Percentiles rank a stretch among this genome's conserved stretches.
These are phyloP conservation scores for Saimiri boliviensis DNA, from an alignment of 2,113 vertebrate genomes.

Conservation along the genomic window DNA sequence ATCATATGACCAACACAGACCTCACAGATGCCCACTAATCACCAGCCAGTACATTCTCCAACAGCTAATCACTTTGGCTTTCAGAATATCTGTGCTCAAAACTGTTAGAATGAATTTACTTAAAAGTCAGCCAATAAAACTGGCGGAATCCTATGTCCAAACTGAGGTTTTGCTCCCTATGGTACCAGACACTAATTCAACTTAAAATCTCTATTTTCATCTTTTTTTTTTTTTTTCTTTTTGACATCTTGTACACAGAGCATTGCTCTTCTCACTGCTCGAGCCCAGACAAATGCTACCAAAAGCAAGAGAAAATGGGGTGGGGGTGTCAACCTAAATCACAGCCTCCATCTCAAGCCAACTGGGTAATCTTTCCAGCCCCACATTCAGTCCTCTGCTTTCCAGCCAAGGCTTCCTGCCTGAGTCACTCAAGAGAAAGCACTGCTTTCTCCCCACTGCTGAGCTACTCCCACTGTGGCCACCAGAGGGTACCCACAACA, in stretches of 20 bases:
- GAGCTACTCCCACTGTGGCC: conserved; percentile 37
- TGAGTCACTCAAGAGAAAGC: neutral
- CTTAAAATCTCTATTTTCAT: neutral
- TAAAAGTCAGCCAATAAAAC: neutral
- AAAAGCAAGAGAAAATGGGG: neutral
- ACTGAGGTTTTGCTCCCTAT: neutral
- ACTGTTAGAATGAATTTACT: conserved; percentile 14
- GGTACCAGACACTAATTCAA: neutral
- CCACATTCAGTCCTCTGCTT: fast-evolving
- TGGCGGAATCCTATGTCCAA: neutral
- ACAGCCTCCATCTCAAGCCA: neutral
- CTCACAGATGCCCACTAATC: neutral
- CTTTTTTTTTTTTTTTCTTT: neutral
- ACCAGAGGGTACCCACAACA: conserved; percentile 60
- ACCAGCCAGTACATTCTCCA: neutral
- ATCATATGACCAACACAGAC: neutral
- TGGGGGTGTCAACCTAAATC: neutral
- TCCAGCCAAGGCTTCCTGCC: neutral
- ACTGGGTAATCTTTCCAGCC: neutral
- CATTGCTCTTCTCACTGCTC: neutral
- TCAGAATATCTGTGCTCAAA: neutral
- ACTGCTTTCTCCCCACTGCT: neutral
- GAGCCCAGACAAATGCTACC: neutral
- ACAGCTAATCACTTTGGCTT: neutral
- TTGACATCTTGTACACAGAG: neutral